Percentiles rank a stretch among this genome's conserved stretches.
These are phyloP conservation scores for Drosophila santomea DNA, from an alignment of 1,140 invertebrate genomes.

Conservation along the genomic window DNA sequence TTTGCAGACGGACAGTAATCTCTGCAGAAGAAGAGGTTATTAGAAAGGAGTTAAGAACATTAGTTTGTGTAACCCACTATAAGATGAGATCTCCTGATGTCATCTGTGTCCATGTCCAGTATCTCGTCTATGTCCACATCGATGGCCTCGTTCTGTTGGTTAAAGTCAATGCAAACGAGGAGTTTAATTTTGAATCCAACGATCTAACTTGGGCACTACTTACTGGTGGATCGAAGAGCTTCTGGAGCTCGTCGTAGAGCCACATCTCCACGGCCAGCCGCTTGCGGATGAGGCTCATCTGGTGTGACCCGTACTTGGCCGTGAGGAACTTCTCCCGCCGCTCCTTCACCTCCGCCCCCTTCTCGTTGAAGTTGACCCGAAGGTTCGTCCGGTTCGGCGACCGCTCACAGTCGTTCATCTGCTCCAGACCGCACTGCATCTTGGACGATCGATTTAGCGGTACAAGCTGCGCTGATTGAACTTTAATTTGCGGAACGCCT, in stretches of 20 bases:
- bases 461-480: constrained; percentile 56
- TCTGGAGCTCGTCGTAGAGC: constrained; percentile 97
- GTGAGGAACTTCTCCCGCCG: constrained; percentile 97
- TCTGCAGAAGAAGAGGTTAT: constrained; percentile 85
- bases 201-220: constrained; percentile 74
- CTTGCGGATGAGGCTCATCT: constrained; percentile 98
- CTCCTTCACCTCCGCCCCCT: constrained; percentile 93
- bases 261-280: constrained; percentile 98
- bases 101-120: constrained; percentile 95
- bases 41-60: not conserved
- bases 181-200: no score
- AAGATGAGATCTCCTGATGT: constrained; percentile 92
- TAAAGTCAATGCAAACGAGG: not conserved
- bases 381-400: constrained; percentile 92
- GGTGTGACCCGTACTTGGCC: constrained; percentile 97
- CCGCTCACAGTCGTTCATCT: constrained; percentile 86
- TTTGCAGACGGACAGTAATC: constrained; percentile 91
- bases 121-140: constrained; percentile 97
- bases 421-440: constrained; percentile 84
- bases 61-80: constrained; percentile 86
- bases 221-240: constrained; percentile 93
- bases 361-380: constrained; percentile 95
- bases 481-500: constrained; percentile 45
- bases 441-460: constrained; percentile 36
- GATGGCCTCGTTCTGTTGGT: constrained; percentile 87